phyloP scores from a whole-genome alignment of 2,113 vertebrate genomes.

The Elanus axillaris region DNA sequence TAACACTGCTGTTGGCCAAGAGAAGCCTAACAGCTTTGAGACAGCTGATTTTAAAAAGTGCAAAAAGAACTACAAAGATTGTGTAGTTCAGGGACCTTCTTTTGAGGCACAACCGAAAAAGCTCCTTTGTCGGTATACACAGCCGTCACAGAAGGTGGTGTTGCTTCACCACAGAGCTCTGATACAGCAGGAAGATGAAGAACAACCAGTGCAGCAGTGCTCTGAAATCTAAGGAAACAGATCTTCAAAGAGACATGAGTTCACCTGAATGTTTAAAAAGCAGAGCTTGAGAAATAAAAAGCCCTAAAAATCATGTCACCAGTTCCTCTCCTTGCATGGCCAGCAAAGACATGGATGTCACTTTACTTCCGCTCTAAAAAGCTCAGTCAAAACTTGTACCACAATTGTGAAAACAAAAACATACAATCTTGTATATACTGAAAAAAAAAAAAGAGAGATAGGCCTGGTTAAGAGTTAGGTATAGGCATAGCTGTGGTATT shows the following conservation, averaged over 20 bases:
- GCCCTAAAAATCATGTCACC: background rate
- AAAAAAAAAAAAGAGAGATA: background rate
- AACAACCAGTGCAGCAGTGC: rapidly evolving
- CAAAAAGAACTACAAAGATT: no score
- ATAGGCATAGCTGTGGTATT: background rate
- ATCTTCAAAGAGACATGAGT: background rate
- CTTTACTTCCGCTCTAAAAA: background rate
- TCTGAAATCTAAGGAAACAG: background rate
- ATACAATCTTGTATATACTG: background rate
- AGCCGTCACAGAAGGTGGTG: background rate
- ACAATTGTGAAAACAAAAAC: background rate
- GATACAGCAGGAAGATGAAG: background rate
- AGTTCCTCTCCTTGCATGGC: background rate
- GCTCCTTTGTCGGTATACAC: background rate
- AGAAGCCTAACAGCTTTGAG: background rate
- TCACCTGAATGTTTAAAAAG: background rate
- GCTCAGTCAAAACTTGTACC: background rate
- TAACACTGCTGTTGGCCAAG: background rate
- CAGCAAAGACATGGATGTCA: background rate
- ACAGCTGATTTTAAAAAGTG: background rate
- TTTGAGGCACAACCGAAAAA: background rate
- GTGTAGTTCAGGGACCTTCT: background rate
- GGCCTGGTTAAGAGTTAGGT: background rate
- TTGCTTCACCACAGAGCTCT: background rate
- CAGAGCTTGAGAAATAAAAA: background rate